Evolutionary conservation across 2,797 vertebrate genomes (phyloP).

Genomic region (Pseudochirops corinnae): DNA sequence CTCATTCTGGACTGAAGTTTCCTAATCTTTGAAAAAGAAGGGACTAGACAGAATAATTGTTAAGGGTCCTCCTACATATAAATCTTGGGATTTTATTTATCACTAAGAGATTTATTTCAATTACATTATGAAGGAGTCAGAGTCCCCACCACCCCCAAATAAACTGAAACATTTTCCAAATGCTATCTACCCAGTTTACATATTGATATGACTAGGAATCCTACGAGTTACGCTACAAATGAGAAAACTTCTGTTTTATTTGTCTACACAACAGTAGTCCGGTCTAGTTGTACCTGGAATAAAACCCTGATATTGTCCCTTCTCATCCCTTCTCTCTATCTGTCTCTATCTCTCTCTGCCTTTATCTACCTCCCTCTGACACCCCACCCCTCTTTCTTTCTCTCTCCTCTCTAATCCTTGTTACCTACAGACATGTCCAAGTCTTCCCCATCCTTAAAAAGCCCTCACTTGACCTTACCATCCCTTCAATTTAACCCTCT

Average conservation of each 20-base stretch:
- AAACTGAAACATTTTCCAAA: constrained; percentile 9
- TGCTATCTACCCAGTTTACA: constrained; percentile 28
- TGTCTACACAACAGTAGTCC: constrained; percentile 59
- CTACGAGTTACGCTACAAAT: neutral
- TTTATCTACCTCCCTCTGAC: too few species aligned
- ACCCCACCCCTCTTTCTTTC: neutral
- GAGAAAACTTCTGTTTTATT: constrained; percentile 49
- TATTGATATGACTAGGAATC: neutral
- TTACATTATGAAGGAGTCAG: neutral
- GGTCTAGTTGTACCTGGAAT: constrained; percentile 32
- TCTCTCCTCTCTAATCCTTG: neutral
- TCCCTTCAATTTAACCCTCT: neutral
- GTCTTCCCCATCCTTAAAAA: neutral
- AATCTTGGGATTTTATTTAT: neutral
- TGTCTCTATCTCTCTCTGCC: too few species aligned
- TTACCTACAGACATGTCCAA: neutral
- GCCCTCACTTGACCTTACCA: neutral
- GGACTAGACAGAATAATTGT: neutral
- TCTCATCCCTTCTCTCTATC: neutral
- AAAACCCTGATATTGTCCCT: neutral
- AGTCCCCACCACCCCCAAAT: neutral
- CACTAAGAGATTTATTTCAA: neutral
- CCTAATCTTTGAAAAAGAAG: neutral
- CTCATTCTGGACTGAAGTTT: neutral
- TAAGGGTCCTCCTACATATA: neutral